Evolutionary conservation across 2,797 vertebrate genomes (phyloP).

Genomic region (Rhinella marina): DNA sequence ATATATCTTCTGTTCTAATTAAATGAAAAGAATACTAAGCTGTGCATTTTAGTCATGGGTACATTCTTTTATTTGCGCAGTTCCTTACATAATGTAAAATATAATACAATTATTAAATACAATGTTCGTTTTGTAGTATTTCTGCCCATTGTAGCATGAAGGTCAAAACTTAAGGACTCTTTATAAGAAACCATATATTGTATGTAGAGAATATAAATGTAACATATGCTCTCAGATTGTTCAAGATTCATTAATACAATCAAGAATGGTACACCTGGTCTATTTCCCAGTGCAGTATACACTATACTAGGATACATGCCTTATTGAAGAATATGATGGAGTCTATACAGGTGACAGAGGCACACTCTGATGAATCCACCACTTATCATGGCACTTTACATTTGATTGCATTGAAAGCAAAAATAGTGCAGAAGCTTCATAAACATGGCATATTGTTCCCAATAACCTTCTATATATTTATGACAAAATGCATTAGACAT

Average conservation of each 20-base stretch:
- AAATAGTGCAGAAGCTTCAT: too few species aligned
- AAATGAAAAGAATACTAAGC: conserved; percentile 6
- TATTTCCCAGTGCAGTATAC: background rate
- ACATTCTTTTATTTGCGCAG: background rate
- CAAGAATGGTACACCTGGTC: background rate
- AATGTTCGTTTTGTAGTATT: background rate
- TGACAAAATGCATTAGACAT: too few species aligned
- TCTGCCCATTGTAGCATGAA: background rate
- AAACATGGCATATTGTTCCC: too few species aligned
- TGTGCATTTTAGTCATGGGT: background rate
- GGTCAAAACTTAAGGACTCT: background rate
- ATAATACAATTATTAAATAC: background rate
- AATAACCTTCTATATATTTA: too few species aligned
- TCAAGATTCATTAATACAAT: background rate
- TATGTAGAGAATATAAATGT: background rate
- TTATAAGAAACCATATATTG: too few species aligned
- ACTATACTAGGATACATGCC: background rate
- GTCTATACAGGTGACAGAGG: too few species aligned
- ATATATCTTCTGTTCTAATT: conserved; percentile 49
- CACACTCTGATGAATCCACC: too few species aligned
- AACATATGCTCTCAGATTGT: background rate
- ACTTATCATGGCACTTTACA: too few species aligned
- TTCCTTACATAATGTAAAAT: background rate
- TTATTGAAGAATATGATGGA: too few species aligned
- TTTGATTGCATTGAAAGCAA: too few species aligned